phyloP scores from a whole-genome alignment of 2,888 invertebrate genomes.

The Chrysopilus asiliformis region DNA sequence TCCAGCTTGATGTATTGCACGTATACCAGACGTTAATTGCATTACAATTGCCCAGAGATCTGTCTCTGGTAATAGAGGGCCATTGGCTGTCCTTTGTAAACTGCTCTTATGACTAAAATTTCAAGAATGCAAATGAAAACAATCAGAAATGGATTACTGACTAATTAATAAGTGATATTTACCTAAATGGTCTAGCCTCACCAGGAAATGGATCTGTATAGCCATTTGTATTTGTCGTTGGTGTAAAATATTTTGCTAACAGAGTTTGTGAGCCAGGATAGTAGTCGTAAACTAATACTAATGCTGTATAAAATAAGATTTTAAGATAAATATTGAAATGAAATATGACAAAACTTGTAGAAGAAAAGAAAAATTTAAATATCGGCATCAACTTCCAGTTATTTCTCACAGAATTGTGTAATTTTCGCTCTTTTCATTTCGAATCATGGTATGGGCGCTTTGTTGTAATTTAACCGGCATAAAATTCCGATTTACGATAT shows the following conservation, averaged over 20 bases:
- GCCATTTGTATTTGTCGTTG: slow-evolving; percentile 45
- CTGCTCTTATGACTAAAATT: slow-evolving; percentile 36
- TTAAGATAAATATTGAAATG: background rate
- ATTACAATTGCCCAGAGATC: slow-evolving; percentile 92
- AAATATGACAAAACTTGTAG: background rate
- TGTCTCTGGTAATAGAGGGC: slow-evolving; percentile 72
- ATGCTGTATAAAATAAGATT: slow-evolving; percentile 42
- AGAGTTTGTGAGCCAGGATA: slow-evolving; percentile 84
- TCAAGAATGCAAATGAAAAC: background rate
- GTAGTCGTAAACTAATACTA: slow-evolving; percentile 93
- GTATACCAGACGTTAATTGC: slow-evolving; percentile 84
- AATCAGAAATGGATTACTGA: background rate
- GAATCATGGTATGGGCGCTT: no score
- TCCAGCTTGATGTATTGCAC: slow-evolving; percentile 70
- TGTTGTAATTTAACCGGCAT: no score
- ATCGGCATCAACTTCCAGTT: background rate
- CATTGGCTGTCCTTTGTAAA: slow-evolving; percentile 43
- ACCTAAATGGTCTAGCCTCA: slow-evolving; percentile 48
- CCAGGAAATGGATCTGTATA: slow-evolving; percentile 69
- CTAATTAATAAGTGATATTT: slow-evolving; percentile 9
- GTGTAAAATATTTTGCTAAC: slow-evolving; percentile 68
- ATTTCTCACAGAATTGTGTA: background rate
- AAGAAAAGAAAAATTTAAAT: slow-evolving; percentile 14
- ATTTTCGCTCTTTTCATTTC: no score
- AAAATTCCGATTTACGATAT: no score